Evolutionary conservation across 2,888 invertebrate genomes (phyloP).

Genomic region (Axea sp.): DNA sequence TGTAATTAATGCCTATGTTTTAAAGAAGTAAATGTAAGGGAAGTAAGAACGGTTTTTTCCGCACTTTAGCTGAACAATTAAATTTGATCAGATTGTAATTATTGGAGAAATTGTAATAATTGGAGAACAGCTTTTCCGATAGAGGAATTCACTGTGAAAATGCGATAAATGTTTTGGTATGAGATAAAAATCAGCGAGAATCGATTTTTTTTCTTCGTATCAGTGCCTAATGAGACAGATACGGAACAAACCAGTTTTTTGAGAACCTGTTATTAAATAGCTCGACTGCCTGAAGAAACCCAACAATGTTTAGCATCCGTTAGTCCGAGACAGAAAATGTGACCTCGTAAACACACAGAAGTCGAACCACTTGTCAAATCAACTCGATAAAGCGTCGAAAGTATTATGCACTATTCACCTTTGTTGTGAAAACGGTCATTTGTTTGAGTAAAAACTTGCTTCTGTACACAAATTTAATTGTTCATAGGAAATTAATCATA

Average conservation of each 20-base stretch:
- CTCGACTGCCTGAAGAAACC: constrained; percentile 63
- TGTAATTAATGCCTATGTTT: no score
- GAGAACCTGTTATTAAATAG: constrained; percentile 64
- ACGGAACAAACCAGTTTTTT: constrained; percentile 64
- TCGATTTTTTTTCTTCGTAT: constrained; percentile 58
- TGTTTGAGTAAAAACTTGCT: constrained; percentile 26
- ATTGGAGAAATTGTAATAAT: no score
- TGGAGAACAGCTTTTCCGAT: constrained; percentile 37
- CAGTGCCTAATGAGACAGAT: constrained; percentile 61
- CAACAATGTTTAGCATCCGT: constrained; percentile 64
- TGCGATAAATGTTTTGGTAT: constrained; percentile 31
- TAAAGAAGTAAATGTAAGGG: no score
- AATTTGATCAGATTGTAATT: constrained; percentile 5
- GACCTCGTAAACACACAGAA: constrained; percentile 61
- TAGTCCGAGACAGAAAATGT: constrained; percentile 60
- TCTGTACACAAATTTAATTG: constrained; percentile 4
- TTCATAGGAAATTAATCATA: not conserved
- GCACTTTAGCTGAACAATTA: constrained; percentile 1
- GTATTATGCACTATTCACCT: constrained; percentile 60
- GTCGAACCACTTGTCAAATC: constrained; percentile 62
- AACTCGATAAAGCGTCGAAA: constrained; percentile 61
- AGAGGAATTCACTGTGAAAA: constrained; percentile 32
- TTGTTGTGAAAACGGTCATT: constrained; percentile 43
- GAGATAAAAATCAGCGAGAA: constrained; percentile 55
- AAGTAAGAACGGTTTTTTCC: no score